Percentiles rank a stretch among this genome's conserved stretches.
phyloP scores from a whole-genome alignment of 2,888 invertebrate genomes.

The Terebella lapidaria region DNA sequence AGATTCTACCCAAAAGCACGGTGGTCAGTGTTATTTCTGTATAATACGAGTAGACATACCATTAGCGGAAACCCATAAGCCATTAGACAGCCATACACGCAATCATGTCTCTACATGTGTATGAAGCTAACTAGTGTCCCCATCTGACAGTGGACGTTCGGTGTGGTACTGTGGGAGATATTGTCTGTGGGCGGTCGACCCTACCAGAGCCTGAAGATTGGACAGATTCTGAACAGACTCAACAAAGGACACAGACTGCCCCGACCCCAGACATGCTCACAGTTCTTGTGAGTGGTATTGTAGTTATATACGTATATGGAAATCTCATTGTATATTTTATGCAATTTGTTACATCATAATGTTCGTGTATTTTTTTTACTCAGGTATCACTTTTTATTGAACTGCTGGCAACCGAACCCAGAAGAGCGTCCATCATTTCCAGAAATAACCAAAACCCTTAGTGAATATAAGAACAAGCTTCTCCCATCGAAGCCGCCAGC shows the following conservation, averaged over 20 bases:
- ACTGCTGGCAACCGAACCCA: conserved; percentile 10
- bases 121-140: no score
- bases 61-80: background rate
- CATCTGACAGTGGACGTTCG: background rate
- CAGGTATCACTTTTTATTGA: conserved; percentile 12
- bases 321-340: no score
- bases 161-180: conserved; percentile 1
- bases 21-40: background rate
- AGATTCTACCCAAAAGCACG: background rate
- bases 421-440: conserved; percentile 7
- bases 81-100: background rate
- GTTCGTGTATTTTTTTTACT: background rate
- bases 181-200: background rate
- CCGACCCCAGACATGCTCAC: background rate
- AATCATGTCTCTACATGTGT: background rate
- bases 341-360: no score
- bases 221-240: background rate
- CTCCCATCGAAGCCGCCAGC: conserved; percentile 2
- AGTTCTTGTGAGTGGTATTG: background rate
- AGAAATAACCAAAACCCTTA: background rate
- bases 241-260: background rate
- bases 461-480: background rate
- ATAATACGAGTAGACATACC: background rate
- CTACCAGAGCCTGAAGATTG: background rate
- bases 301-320: no score